Evolutionary conservation across 2,113 vertebrate species (phyloP).

Genomic region (Coracopsis vasa): DNA sequence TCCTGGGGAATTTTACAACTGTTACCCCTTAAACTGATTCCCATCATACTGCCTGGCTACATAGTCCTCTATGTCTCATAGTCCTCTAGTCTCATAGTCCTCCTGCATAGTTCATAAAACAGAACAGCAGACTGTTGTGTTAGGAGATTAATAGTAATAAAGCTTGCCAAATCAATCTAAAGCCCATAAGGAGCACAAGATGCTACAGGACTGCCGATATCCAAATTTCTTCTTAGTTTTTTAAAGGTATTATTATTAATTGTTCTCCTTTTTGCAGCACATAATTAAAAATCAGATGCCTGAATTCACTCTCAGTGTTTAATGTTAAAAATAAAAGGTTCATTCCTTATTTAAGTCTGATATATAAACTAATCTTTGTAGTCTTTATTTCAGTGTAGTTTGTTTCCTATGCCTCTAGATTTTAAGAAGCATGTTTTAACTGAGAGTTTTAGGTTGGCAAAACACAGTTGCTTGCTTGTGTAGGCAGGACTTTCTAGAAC

Average conservation of each 20-base stretch:
- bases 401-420: background rate
- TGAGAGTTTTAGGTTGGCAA: background rate
- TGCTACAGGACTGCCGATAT: background rate
- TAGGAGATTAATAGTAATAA: background rate
- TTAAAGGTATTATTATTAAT: background rate
- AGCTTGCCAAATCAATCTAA: background rate
- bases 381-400: background rate
- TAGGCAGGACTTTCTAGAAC: background rate
- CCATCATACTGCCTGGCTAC: background rate
- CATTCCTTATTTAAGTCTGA: background rate
- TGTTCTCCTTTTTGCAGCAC: background rate
- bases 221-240: background rate
- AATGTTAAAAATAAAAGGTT: background rate
- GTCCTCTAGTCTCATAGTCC: no score
- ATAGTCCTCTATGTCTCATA: background rate
- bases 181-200: rapidly evolving
- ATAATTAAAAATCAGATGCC: background rate
- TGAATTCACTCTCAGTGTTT: background rate
- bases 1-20: background rate
- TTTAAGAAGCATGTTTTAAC: background rate
- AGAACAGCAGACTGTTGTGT: background rate
- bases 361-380: background rate
- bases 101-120: background rate
- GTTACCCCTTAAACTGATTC: background rate
- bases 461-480: background rate